Base-by-base conservation (phyloP, 2,888 invertebrate genomes). In the Patella depressa region DNA sequence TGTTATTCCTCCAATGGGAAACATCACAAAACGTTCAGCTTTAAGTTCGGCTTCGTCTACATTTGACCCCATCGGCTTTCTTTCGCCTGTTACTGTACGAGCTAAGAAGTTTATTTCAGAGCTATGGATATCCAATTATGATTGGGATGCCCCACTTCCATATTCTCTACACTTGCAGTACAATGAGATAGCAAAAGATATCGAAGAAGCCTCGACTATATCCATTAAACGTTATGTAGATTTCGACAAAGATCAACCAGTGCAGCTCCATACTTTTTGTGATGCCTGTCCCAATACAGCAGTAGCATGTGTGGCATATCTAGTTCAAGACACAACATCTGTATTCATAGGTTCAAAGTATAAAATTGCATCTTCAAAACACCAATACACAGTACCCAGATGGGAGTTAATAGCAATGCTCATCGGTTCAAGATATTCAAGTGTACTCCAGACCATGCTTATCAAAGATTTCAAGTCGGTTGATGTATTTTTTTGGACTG, bases 261-360 rank as follows among this genome's bases (percentile, higher is more conserved):
- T 65, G 2, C 65, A 65, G 15, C 65, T 65, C 12, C 65, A 65
- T 19, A 65, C 19, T 19, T 59, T 59, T n/a, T 59, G 59, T n/a
- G 59, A 59, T 59, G 59, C 59, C 19, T 59, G 59, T 19, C 59
- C 59, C 19, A 59, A 59, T 19, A 59, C n/a, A n/a, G 59, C 59
- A n/a, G 15, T 19, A n/a, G 59, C 59, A n/a, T 17, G 59, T 59
- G n/a, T n/a, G n/a, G n/a, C n/a, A n/a, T n/a, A n/a, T n/a, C n/a
- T n/a, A n/a, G n/a, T n/a, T n/a, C n/a, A n/a, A n/a, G n/a, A n/a
- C n/a, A n/a, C n/a, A n/a, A n/a, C n/a, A n/a, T n/a, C n/a, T n/a
- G n/a, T n/a, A n/a, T n/a, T n/a, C n/a, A n/a, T n/a, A n/a, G n/a
- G n/a, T n/a, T n/a, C n/a, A n/a, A n/a, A n/a, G n/a, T n/a, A n/a